A percentile compares a stretch with the other conserved stretches of the same genome.
Conservation (phyloP, 37 sponge, comb jelly and placozoan species). For the Aphrocallistes beatrix region DNA sequence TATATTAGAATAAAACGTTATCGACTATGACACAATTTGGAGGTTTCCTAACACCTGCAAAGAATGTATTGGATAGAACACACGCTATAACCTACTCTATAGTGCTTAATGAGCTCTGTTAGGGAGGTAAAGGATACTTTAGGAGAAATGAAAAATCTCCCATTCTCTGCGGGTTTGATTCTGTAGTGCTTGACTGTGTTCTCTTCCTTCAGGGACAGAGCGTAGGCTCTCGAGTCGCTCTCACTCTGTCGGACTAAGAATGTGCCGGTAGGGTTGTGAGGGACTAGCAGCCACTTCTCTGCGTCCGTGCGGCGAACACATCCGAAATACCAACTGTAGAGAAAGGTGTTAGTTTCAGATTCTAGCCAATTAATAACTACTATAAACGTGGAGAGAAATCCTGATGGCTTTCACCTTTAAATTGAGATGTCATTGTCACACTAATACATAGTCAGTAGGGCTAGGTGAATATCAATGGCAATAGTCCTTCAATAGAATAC, state of each 20-base stretch:
- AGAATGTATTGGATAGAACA: too few relatives aligned
- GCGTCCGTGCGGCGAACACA: slow-evolving; percentile 57
- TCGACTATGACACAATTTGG: too few relatives aligned
- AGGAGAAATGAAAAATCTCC: neutral
- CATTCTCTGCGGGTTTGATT: slow-evolving; percentile 23
- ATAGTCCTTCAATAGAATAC: too few relatives aligned
- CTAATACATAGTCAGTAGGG: too few relatives aligned
- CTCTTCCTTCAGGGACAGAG: slow-evolving; percentile 65
- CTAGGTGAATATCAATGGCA: too few relatives aligned
- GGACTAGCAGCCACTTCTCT: slow-evolving; percentile 70
- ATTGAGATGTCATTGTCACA: too few relatives aligned
- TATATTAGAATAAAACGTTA: too few relatives aligned
- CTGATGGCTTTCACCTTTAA: too few relatives aligned
- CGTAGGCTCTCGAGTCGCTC: slow-evolving; percentile 79
- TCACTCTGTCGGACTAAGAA: slow-evolving; percentile 83
- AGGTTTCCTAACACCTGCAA: too few relatives aligned
- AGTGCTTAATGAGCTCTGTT: neutral
- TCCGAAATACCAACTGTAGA: slow-evolving; percentile 68
- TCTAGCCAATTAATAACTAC: too few relatives aligned
- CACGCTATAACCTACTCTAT: neutral
- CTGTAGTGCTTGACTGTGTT: slow-evolving; percentile 86
- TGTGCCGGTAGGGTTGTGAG: slow-evolving; percentile 52
- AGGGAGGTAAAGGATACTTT: neutral
- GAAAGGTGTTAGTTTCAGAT: neutral
- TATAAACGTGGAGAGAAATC: too few relatives aligned